Conservation (phyloP, 92 coral and sea anemone genomes). For the Pocillopora grandis region DNA sequence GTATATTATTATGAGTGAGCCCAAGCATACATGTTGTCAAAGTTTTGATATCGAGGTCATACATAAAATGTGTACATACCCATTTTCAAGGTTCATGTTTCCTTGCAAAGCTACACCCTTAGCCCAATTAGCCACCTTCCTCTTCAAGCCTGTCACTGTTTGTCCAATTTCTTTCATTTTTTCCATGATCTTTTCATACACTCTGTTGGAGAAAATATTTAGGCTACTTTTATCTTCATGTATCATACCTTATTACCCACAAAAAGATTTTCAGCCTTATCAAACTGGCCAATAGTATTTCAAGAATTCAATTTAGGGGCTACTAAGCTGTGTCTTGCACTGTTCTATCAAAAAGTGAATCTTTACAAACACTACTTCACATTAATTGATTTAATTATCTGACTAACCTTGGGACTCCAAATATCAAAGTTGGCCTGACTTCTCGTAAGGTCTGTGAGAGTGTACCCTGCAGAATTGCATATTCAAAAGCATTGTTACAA, state of each 20-base stretch:
- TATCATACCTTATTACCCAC: not conserved
- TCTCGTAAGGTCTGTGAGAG: constrained; percentile 81
- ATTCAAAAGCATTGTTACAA: not conserved
- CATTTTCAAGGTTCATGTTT: constrained; percentile 84
- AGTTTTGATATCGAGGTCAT: not conserved
- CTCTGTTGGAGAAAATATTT: constrained; percentile 49
- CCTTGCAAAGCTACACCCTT: constrained; percentile 83
- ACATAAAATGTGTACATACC: constrained; percentile 49
- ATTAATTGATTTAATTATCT: not conserved
- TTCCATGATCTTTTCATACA: constrained; percentile 96
- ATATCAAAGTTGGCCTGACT: constrained; percentile 81
- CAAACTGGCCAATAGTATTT: too few relatives aligned
- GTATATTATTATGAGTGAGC: not conserved
- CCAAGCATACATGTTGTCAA: not conserved
- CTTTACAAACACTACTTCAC: too few relatives aligned
- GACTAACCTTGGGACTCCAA: constrained; percentile 92
- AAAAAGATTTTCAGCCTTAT: too few relatives aligned
- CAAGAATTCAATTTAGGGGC: too few relatives aligned
- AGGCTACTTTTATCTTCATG: not conserved
- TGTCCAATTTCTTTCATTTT: constrained; percentile 79
- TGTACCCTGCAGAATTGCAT: constrained; percentile 62
- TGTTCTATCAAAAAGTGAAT: too few relatives aligned
- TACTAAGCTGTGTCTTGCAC: too few relatives aligned
- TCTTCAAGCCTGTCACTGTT: constrained; percentile 80
- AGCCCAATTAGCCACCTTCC: constrained; percentile 88